Conservation (phyloP, 2,797 vertebrate genomes). For the Arremon brunneinucha region DNA sequence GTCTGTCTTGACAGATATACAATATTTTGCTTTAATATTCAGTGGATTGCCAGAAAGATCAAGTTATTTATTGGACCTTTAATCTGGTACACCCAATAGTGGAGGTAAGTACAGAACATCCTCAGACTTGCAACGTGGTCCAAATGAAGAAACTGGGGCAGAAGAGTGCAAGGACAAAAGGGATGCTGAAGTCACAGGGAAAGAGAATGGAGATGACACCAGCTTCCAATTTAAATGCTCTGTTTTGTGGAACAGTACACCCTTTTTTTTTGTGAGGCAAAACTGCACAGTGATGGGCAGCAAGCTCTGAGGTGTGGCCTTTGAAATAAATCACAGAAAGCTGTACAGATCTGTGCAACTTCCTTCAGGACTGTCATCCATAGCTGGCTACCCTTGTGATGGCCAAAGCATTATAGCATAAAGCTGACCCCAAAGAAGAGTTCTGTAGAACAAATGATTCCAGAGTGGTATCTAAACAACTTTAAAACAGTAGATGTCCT, state of each 20-base stretch:
- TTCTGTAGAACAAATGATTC: not conserved
- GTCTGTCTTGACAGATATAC: not conserved
- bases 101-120: not conserved
- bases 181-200: not conserved
- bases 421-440: not conserved
- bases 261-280: not conserved
- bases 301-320: not conserved
- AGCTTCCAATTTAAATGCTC: not conserved
- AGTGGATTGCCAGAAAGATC: not conserved
- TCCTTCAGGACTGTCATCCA: not conserved
- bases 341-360: not conserved
- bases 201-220: not conserved
- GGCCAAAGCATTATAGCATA: not conserved
- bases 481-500: not conserved
- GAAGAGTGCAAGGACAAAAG: not conserved
- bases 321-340: not conserved
- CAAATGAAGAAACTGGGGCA: not conserved
- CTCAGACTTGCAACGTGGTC: not conserved
- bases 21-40: not conserved
- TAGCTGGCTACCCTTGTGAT: not conserved
- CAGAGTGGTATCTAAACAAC: not conserved
- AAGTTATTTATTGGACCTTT: not conserved
- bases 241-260: not conserved
- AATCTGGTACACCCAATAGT: not conserved
- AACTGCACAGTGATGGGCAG: not conserved